Evolutionary conservation across 1,140 invertebrate genomes (phyloP).

Genomic region (Heliconius hermathena): DNA sequence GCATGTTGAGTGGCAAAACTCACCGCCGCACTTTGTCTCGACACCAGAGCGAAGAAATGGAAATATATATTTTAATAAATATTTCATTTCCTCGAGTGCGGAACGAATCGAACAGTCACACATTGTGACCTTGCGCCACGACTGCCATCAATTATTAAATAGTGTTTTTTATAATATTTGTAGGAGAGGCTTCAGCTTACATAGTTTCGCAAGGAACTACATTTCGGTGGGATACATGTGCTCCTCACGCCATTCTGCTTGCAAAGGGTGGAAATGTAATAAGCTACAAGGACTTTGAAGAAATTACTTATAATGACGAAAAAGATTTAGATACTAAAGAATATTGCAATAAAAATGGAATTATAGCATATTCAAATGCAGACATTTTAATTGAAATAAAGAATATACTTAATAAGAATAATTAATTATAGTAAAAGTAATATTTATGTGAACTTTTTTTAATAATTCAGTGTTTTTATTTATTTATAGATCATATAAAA

Average conservation of each 20-base stretch:
- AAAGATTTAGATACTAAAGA: constrained; percentile 50
- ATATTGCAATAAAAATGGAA: constrained; percentile 66
- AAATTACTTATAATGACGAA: constrained; percentile 63
- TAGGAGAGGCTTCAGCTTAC: constrained; percentile 89
- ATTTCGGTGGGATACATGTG: constrained; percentile 94
- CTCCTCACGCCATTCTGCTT: constrained; percentile 89
- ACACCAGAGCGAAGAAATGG: too few relatives aligned
- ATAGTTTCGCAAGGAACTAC: constrained; percentile 90
- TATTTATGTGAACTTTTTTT: background rate
- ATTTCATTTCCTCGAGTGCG: too few relatives aligned
- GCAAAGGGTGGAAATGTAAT: constrained; percentile 64
- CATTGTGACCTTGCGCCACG: too few relatives aligned
- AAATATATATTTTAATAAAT: too few relatives aligned
- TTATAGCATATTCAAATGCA: constrained; percentile 58
- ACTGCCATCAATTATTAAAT: too few relatives aligned
- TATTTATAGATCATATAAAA: background rate
- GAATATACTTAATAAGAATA: constrained; percentile 30
- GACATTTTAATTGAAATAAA: constrained; percentile 53
- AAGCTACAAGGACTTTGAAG: constrained; percentile 41
- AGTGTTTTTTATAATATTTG: constrained; percentile 29
- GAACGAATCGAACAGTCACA: too few relatives aligned
- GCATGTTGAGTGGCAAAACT: too few relatives aligned
- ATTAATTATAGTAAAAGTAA: background rate
- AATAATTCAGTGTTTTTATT: background rate
- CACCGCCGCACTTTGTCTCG: too few relatives aligned